Percentiles rank a stretch among this genome's conserved stretches.
Conservation (phyloP, 2,113 vertebrate species). For the Malurus cyaneus region DNA sequence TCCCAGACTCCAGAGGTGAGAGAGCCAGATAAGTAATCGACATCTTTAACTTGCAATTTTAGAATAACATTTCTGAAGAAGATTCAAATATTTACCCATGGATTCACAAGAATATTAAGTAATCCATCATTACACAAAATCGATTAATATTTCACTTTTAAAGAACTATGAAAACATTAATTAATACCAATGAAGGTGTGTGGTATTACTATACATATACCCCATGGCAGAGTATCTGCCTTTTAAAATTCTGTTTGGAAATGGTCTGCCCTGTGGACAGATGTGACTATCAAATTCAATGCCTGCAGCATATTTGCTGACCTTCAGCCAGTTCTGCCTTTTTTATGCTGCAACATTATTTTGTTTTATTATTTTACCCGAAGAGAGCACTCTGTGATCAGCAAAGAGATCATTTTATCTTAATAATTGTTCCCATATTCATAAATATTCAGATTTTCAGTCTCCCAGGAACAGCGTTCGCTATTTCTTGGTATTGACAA, state of each 20-base stretch:
- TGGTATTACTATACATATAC: neutral
- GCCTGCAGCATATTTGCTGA: slow-evolving; percentile 27
- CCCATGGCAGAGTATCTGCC: neutral
- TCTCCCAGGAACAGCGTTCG: neutral
- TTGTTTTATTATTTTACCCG: slow-evolving; percentile 40
- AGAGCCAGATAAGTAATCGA: neutral
- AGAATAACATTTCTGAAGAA: neutral
- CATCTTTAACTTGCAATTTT: neutral
- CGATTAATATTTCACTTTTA: neutral
- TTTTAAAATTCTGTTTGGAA: neutral
- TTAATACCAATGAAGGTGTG: neutral
- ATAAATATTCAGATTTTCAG: slow-evolving; percentile 45
- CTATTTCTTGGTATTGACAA: neutral
- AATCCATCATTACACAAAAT: neutral
- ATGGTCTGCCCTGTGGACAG: neutral
- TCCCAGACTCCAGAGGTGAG: neutral
- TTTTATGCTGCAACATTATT: slow-evolving; percentile 22
- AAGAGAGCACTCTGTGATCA: slow-evolving; percentile 41
- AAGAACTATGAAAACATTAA: neutral
- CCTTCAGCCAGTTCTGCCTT: slow-evolving; percentile 32
- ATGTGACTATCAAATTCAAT: slow-evolving; percentile 33
- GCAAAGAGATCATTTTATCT: slow-evolving; percentile 33
- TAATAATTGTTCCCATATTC: slow-evolving; percentile 36
- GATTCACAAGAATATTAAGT: neutral
- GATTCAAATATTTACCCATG: neutral